Conservation (phyloP, 1,140 invertebrate genomes). For the Leptinotarsa undecemlineata region DNA sequence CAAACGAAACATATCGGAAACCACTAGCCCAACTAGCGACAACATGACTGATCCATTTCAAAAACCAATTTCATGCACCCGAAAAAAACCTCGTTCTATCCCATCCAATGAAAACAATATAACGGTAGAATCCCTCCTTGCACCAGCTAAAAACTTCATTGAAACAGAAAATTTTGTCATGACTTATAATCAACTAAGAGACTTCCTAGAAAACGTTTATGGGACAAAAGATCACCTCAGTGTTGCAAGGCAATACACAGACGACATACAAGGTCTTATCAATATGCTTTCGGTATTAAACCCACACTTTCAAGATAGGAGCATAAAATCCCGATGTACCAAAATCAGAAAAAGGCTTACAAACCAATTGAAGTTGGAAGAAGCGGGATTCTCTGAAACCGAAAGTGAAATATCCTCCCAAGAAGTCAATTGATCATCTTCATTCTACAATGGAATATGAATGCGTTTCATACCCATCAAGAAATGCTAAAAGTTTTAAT, state of each 20-base stretch:
- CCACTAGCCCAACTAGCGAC: neutral
- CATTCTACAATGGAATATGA: slow-evolving; percentile 1
- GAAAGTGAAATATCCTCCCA: slow-evolving; percentile 4
- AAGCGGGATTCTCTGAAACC: neutral
- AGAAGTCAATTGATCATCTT: slow-evolving; percentile 3
- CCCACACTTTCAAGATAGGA: slow-evolving; percentile 6
- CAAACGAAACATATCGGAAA: neutral
- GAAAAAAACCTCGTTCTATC: neutral
- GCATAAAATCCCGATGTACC: neutral
- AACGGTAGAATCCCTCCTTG: neutral
- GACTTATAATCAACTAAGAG: neutral
- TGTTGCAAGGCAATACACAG: neutral
- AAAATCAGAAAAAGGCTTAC: neutral
- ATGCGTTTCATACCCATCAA: neutral
- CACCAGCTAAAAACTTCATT: slow-evolving; percentile 1
- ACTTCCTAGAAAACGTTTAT: neutral
- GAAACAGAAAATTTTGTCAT: neutral
- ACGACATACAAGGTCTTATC: neutral
- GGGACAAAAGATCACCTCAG: neutral
- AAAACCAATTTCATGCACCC: slow-evolving; percentile 1
- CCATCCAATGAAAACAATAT: neutral
- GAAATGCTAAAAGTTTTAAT: slow-evolving; percentile 1
- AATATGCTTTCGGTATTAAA: neutral
- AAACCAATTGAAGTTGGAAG: neutral
- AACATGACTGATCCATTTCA: neutral